A percentile compares a stretch with the other conserved stretches of the same genome.
These are phyloP conservation scores for Jacana jacana DNA, from an alignment of 2,113 vertebrate genomes.

Conservation along the genomic window DNA sequence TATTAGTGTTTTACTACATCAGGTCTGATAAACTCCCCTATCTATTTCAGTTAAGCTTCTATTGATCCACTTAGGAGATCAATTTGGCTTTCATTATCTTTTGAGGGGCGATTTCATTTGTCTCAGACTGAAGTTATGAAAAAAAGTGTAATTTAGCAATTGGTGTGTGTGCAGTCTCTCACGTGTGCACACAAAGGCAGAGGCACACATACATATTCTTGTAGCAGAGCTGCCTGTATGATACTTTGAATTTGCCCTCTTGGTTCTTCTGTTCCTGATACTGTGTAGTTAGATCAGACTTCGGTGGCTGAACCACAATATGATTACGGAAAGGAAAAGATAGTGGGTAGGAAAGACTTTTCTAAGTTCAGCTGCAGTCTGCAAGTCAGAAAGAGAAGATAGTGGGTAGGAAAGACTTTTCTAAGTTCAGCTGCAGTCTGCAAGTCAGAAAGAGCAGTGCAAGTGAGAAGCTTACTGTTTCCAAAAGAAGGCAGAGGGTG, in stretches of 20 bases:
- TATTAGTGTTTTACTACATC: conserved; percentile 71
- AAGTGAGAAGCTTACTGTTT: not conserved
- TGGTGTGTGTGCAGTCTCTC: too few species aligned
- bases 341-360: not conserved
- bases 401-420: not conserved
- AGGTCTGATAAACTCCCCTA: conserved; percentile 70
- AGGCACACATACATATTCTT: not conserved
- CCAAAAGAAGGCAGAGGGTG: not conserved
- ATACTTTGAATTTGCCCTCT: not conserved
- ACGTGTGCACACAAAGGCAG: rapidly evolving
- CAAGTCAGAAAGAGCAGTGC: not conserved
- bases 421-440: not conserved
- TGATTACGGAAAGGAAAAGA: not conserved
- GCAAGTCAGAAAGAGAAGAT: not conserved
- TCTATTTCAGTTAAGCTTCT: conserved; percentile 73
- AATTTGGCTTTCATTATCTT: conserved; percentile 68
- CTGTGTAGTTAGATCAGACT: not conserved
- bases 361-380: not conserved
- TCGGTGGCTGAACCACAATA: not conserved
- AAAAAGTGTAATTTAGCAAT: conserved; percentile 41
- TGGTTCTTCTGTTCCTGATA: not conserved
- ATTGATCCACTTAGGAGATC: conserved; percentile 75
- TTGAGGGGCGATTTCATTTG: conserved; percentile 45
- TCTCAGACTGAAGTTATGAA: conserved; percentile 41
- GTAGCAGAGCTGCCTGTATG: not conserved